phyloP scores from a whole-genome alignment of 2,113 vertebrate genomes.

The Tinamus guttatus region DNA sequence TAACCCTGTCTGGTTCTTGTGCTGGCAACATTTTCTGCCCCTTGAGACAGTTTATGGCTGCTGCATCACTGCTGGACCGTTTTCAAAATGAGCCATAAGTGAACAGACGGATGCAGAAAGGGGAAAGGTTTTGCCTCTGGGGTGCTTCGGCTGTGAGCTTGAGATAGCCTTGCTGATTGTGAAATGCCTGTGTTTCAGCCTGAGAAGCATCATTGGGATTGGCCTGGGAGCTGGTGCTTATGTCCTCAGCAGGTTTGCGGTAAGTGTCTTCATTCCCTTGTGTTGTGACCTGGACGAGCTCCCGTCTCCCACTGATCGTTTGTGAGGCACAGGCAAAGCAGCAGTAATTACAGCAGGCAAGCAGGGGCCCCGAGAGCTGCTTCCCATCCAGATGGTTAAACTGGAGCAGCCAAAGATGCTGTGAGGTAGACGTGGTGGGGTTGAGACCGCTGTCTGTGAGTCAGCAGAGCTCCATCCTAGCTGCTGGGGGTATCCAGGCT shows the following conservation, averaged over 20 bases:
- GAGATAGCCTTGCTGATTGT: not conserved
- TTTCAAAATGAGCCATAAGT: not conserved
- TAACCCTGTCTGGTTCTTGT: not conserved
- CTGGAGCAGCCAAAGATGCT: not conserved
- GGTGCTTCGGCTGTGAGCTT: not conserved
- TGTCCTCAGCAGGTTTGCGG: constrained; percentile 90
- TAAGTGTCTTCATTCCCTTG: constrained; percentile 78
- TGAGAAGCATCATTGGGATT: constrained; percentile 92
- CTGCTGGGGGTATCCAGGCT: not conserved
- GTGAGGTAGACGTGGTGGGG: not conserved
- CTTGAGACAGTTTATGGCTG: not conserved
- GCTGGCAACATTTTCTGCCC: not conserved
- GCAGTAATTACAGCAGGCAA: not conserved
- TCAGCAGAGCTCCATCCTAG: not conserved
- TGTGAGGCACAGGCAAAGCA: not conserved
- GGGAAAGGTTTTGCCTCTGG: not conserved
- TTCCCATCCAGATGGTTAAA: not conserved
- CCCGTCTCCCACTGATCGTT: not conserved
- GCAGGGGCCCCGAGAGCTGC: not conserved
- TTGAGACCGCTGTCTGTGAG: not conserved
- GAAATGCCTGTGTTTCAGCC: constrained; percentile 77
- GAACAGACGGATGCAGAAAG: not conserved
- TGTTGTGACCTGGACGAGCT: not conserved
- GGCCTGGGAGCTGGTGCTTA: constrained; percentile 92
- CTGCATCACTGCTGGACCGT: not conserved